Evolutionary conservation across 2,888 invertebrate species (phyloP), one percentile per base, ranked within the genome.

Genomic region (Platycnemis pennipes): DNA sequence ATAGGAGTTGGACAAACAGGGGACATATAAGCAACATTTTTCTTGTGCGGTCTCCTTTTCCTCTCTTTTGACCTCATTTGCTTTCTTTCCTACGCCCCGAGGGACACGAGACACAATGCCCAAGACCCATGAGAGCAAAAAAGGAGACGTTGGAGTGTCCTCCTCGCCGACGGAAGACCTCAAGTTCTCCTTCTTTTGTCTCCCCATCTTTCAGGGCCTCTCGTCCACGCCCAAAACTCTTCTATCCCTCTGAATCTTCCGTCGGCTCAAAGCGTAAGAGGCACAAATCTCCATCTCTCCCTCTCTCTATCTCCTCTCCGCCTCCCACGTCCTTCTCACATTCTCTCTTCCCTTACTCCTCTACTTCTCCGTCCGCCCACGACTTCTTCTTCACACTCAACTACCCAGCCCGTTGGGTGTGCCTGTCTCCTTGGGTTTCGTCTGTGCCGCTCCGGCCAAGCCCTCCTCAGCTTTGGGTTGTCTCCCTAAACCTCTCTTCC

Each of bases 151-250:
- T 4, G 63, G 63, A 63, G 7, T 26, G 26, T n/a, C 63, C 5
- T 63, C 26, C 26, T n/a, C 63, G 49, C 49, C 19, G n/a, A n/a
- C n/a, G 4, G 26, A n/a, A 22, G 19, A 11, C 86, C 42, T 86
- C 86, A 16, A 11, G 22, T 44, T 86, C 42, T 26, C 53, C 31
- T 56, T 16, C 89, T 56, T 89, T 89, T 89, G 89, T 56, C 89
- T 56, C 56, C 56, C 89, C 46, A 46, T 88, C 46, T 46, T 63
- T n/a, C 31, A 31, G 46, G n/a, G 88, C 42, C 42, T 53, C 53
- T 89, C 37, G 89, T 89, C 53, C 56, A 22, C 56, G 31, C 42
- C 53, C 13, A 49, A 44, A 16, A 22, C 44, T 7, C 42, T n/a
- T n/a, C n/a, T n/a, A 22, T 86, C 86, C 16, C 42, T 37, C n/a